Percentiles rank a stretch among this genome's conserved stretches.
These are phyloP conservation scores for Clusia tigrina DNA, from an alignment of 2,888 invertebrate genomes.

Conservation along the genomic window DNA sequence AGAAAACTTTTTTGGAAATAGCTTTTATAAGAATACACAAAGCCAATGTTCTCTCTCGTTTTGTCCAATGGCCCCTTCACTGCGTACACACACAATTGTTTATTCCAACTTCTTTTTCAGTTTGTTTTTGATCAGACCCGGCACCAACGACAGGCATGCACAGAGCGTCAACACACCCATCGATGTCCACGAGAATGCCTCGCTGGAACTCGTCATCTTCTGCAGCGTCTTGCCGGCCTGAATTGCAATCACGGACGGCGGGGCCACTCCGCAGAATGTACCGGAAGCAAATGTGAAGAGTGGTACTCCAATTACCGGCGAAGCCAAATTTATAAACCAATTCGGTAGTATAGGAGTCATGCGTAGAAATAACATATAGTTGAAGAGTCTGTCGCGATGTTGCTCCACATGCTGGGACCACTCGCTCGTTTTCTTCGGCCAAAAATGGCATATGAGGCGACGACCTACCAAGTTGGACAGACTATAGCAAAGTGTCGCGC, in stretches of 20 bases:
- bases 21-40: background rate
- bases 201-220: conserved; percentile 86
- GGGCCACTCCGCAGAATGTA: conserved; percentile 95
- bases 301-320: conserved; percentile 97
- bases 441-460: conserved; percentile 83
- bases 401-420: conserved; percentile 87
- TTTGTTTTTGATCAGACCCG: conserved; percentile 84
- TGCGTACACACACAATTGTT: conserved; percentile 33
- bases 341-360: conserved; percentile 98
- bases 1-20: background rate
- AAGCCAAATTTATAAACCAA: conserved; percentile 89
- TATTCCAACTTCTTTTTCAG: conserved; percentile 81
- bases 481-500: conserved; percentile 94
- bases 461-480: conserved; percentile 91
- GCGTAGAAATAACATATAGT: conserved; percentile 95
- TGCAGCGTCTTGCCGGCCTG: conserved; percentile 97
- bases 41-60: background rate
- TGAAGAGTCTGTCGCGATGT: conserved; percentile 88
- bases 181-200: conserved; percentile 90
- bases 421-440: conserved; percentile 83
- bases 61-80: background rate
- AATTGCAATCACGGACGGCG: conserved; percentile 96
- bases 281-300: conserved; percentile 91
- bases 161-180: conserved; percentile 78
- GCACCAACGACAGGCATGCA: conserved; percentile 84